These are phyloP conservation scores for Eurypyga helias DNA, from an alignment of 2,113 vertebrate species.

Conservation along the genomic window DNA sequence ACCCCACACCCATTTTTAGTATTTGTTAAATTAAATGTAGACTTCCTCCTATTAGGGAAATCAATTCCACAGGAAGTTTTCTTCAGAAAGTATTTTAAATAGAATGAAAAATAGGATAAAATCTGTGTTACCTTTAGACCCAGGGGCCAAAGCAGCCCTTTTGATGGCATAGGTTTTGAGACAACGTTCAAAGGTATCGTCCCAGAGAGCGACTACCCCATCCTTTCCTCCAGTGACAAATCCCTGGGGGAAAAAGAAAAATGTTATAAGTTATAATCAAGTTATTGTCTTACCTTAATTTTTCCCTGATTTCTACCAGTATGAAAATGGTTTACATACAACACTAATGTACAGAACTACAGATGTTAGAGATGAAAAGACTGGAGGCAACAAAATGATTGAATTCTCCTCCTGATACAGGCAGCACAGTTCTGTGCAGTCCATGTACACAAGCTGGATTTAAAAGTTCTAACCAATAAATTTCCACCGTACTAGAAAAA, in stretches of 20 bases:
- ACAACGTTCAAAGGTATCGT: conserved; percentile 96
- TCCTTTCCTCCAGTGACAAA: conserved; percentile 99
- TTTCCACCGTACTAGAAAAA: not conserved
- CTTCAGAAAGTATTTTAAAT: not conserved
- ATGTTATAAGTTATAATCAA: not conserved
- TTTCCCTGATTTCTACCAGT: not conserved
- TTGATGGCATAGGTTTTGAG: conserved; percentile 98
- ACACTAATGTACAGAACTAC: not conserved
- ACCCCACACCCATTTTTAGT: not conserved
- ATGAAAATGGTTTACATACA: not conserved
- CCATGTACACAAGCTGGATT: not conserved
- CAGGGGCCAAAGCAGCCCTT: conserved; percentile 93
- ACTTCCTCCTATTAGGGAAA: not conserved
- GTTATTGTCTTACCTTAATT: not conserved
- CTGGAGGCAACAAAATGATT: not conserved
- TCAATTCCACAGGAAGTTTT: not conserved
- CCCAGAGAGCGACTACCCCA: conserved; percentile 95
- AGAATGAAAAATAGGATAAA: not conserved
- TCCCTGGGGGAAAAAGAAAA: conserved; percentile 75
- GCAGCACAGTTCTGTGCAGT: not conserved
- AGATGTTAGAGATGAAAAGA: not conserved
- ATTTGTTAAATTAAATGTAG: not conserved
- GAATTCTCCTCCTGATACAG: not conserved
- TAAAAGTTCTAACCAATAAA: not conserved
- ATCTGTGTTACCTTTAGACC: conserved; percentile 91